Base-by-base conservation (phyloP, 1,140 invertebrate genomes). In the Anastrepha ludens region DNA sequence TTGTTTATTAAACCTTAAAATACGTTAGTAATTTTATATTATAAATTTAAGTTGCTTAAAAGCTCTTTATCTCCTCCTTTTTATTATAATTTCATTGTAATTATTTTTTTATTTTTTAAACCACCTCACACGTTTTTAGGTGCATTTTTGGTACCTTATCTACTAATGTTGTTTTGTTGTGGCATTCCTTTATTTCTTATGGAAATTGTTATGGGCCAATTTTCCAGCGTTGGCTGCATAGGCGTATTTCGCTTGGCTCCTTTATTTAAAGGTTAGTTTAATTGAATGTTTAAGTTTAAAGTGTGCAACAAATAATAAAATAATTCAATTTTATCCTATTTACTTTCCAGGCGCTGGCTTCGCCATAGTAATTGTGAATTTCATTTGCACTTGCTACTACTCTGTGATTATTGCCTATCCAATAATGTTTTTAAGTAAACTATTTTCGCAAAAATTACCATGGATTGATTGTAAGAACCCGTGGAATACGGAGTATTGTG, bases 341-440 rank as follows among this genome's bases (percentile, higher is more conserved):
- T 3, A 7, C 65, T 50, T 88, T 85, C 17, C 29, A 98, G 98
- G 98, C 64, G 97, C 94, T 94, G 98, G 93, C 92, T 97, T 95
- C 95, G 97, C 94, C 94, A 94, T 98, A 86, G 96, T 98, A 41
- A 94, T 99, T 88, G 96, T 99, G 7, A 98, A 98, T 89, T 94
- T 98, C 39, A 97, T 98, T 93, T 98, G 98, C 70, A 96, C 97
- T 13, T 97, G 97, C 93, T 99, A 99, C 93, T 99, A 99, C 94
- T 98, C 98, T 90, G 96, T 98, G 0, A 97, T 99, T 89, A 97
- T 99, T 89, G 96, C 98, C 2, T 99, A 98, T 95, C 97, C 98
- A 6, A 93, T 99, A 41, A 96, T 98, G 88, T 99, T 98, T 94
- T 95, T 97, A 86, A 95, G 95, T 39, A 96, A 96, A 89, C 96